A percentile compares a stretch with the other conserved stretches of the same genome.
Conservation (phyloP, 1,140 invertebrate species). For the Hyposmocoma kahamanoa region DNA sequence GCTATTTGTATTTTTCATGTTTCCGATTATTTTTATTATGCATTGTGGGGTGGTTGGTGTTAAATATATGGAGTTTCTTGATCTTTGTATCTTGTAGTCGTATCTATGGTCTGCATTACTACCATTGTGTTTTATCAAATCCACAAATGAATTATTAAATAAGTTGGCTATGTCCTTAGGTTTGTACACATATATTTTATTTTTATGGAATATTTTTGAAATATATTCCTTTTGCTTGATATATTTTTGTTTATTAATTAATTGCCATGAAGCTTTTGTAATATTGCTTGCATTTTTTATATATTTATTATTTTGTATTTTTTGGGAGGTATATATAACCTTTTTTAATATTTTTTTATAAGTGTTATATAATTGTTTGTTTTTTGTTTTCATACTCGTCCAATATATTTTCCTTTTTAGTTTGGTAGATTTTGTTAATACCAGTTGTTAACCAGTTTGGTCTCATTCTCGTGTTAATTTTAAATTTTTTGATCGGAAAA, state of each 20-base stretch:
- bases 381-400: neutral
- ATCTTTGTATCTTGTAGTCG: too few relatives aligned
- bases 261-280: neutral
- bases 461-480: neutral
- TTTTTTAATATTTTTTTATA: conserved; percentile 1
- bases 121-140: too few relatives aligned
- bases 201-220: too few relatives aligned
- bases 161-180: too few relatives aligned
- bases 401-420: neutral
- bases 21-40: too few relatives aligned
- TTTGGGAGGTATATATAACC: neutral
- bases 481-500: neutral
- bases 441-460: conserved; percentile 2
- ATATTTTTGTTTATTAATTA: neutral
- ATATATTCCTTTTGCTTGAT: neutral
- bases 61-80: too few relatives aligned
- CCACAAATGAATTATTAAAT: too few relatives aligned
- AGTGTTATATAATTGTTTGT: neutral
- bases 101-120: too few relatives aligned
- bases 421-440: neutral
- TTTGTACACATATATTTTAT: too few relatives aligned
- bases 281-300: neutral
- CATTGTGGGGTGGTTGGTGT: too few relatives aligned
- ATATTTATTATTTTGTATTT: neutral
- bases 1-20: too few relatives aligned